A percentile compares a stretch with the other conserved stretches of the same genome.
Conservation (phyloP, 2,113 vertebrate species). For the Apeltes quadracus region DNA sequence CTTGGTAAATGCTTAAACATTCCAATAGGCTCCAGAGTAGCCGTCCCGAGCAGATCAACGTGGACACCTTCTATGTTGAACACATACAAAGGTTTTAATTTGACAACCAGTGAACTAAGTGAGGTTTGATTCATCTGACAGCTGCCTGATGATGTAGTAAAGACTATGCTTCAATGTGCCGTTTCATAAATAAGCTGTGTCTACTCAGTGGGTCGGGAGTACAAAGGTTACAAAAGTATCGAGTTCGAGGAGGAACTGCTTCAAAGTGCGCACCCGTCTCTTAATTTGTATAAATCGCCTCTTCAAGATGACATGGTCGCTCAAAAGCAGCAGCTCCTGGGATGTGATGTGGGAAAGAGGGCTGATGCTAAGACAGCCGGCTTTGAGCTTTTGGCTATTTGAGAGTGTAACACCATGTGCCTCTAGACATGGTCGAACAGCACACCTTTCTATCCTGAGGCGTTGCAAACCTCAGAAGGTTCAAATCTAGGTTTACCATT, state of each 20-base stretch:
- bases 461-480: constrained; percentile 8
- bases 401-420: background rate
- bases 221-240: background rate
- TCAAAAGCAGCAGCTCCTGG: background rate
- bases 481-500: background rate
- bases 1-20: background rate
- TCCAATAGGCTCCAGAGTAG: background rate
- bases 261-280: background rate
- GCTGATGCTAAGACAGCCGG: background rate
- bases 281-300: background rate
- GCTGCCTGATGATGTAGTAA: background rate
- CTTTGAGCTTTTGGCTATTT: background rate
- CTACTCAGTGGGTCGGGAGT: background rate
- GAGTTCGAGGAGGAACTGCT: background rate
- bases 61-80: background rate
- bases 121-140: background rate
- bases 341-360: background rate
- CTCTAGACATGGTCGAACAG: background rate
- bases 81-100: background rate
- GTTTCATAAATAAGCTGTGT: background rate
- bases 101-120: constrained; percentile 10
- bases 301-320: background rate
- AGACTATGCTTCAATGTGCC: constrained; percentile 16
- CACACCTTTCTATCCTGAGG: background rate
- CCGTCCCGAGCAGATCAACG: background rate